Base-by-base conservation (phyloP, 2,888 invertebrate genomes). In the Nemotelus pantherinus region DNA sequence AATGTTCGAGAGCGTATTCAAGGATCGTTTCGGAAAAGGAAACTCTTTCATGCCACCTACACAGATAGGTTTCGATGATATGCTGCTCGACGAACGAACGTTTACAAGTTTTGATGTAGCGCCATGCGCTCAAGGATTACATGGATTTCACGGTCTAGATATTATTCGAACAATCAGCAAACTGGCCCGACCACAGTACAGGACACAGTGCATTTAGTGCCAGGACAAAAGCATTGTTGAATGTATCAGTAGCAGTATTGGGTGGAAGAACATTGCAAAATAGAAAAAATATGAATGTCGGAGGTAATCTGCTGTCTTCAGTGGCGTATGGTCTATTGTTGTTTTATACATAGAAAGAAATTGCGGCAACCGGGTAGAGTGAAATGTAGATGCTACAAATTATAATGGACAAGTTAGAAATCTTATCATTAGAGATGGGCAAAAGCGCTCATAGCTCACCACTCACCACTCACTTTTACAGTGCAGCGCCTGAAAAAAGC, bases 91-190 rank as follows among this genome's bases (percentile, higher is more conserved):
- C 6, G 45, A 41, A 65, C 45, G 65, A 9, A 9, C 45, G 3
- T 41, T 10, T 10, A 2, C 47, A n/a, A 65, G 44, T 7, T n/a
- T 25, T 65, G 45, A 68, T 70, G 57, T 76, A 79, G 79, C 79
- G 79, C 79, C 79, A 79, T 79, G 79, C 79, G 79, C 79, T 77
- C 68, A 25, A 53, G 76, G 77, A 79, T 79, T 79, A 79, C 77
- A 53, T 71, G 68, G 79, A 79, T 79, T 79, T 79, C 68, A 79
- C 77, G 79, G 79, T 79, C 79, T 79, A 79, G 76, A 79, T 76
- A 77, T 76, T 77, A 70, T 58, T 58, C 44, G 57, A 72, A 72
- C 57, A 72, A 72, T 72, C 71, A 72, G 58, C 44, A 72, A 58
- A 57, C 25, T 10, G 57, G 3, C 44, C 57, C n/a, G 44, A 68